Evolutionary conservation across 23 tunicate species (phyloP), one percentile per base, ranked within the genome.

Genomic region (Trididemnum clinides): DNA sequence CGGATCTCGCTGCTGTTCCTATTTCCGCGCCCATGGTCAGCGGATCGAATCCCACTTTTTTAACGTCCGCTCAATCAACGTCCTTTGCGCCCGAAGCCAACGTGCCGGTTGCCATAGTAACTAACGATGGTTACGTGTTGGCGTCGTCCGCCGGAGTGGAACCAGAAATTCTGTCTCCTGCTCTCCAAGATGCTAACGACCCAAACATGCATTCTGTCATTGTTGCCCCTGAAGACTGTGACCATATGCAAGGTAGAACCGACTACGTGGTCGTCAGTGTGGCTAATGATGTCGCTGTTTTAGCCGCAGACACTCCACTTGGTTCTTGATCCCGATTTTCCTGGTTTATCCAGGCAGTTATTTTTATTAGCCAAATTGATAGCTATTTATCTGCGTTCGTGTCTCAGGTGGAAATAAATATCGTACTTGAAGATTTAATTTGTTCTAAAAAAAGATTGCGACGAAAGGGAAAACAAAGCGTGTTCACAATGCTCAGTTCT

Each of bases 191-290:
- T 20, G 19, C 7, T 12, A 79, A 33, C 36, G 84, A 79, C 26
- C 84, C 70, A 19, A 54, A 71, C 70, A 84, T 84, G 88, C 88
- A 84, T 31, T 84, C 88, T 19, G 80, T 71, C 44, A 71, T 84
- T 32, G 80, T 84, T 33, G 80, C 88, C 1, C 28, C 57, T 25
- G 80, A 84, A 22, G 88, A 74, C 7, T 74, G 58, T 23, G 81
- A 74, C 28, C 28, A 15, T 2, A 27, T 74, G 23, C 28, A 66
- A 18, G 58, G 44, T 2, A 69, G 65, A 18, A 33, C 88, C 32
- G 54, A 50, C 19, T 84, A 84, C 50, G 88, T 84, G 26, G 80
- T 84, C 1, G 88, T 84, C 27, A 51, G 70, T 36, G 88, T 84
- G 10, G 54, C 88, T 0, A 50, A 72, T 54, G 88, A 84, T 27